These are phyloP conservation scores for Andrena chrysosceles DNA, from an alignment of 2,888 invertebrate genomes.

Conservation along the genomic window DNA sequence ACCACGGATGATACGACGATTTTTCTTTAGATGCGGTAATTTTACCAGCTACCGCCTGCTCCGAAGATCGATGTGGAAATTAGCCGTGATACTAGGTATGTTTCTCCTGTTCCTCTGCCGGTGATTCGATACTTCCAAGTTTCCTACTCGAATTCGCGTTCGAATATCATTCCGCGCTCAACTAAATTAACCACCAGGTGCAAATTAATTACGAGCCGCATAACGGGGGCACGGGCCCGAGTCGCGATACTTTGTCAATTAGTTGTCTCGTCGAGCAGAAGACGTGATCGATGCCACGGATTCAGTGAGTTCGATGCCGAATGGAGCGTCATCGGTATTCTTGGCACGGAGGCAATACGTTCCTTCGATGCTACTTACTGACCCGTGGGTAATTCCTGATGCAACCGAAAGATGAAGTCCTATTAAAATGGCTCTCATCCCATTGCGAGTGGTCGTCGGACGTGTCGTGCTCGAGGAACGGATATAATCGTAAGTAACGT, in stretches of 20 bases:
- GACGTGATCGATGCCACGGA: conserved; percentile 41
- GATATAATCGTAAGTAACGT: neutral
- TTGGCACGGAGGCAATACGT: conserved; percentile 41
- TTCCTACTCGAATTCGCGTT: conserved; percentile 2
- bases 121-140: neutral
- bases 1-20: too few species aligned
- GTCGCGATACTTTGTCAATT: conserved; percentile 58
- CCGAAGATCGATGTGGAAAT: too few species aligned
- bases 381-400: conserved; percentile 45
- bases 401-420: conserved; percentile 50
- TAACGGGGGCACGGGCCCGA: conserved; percentile 16
- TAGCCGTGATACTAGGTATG: too few species aligned
- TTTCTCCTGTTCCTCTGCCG: neutral
- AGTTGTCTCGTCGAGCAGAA: conserved; percentile 48
- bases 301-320: conserved; percentile 24
- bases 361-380: conserved; percentile 25
- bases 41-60: too few species aligned
- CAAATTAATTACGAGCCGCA: conserved; percentile 48
- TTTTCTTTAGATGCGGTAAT: too few species aligned
- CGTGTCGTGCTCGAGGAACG: neutral
- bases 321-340: conserved; percentile 60
- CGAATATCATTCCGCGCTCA: conserved; percentile 21
- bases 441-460: neutral
- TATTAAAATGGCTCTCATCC: conserved; percentile 42
- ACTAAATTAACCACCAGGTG: conserved; percentile 17